Evolutionary conservation across 2,888 invertebrate genomes (phyloP).

Genomic region (Ramazzottius varieornatus): DNA sequence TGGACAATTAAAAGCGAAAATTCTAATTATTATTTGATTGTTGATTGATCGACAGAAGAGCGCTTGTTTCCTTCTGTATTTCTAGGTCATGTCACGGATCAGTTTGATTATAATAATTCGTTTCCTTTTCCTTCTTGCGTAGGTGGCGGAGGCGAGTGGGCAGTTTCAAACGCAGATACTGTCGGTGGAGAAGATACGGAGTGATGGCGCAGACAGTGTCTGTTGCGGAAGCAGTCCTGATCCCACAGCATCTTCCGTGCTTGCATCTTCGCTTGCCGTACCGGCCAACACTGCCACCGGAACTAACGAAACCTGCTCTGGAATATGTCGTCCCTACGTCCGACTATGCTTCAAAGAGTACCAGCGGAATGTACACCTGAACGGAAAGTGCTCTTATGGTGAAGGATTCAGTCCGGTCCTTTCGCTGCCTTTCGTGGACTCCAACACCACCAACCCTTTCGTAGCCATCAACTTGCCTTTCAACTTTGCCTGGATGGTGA

Average conservation of each 20-base stretch:
- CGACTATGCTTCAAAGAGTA: neutral
- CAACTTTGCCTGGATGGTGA: neutral
- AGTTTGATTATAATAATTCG: no score
- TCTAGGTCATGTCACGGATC: no score
- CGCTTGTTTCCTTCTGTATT: no score
- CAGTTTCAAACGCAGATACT: neutral
- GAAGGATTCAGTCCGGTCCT: slow-evolving; percentile 1
- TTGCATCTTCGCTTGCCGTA: neutral
- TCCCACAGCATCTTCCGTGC: neutral
- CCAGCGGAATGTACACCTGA: neutral
- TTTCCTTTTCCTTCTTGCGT: neutral
- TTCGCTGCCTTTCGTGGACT: neutral
- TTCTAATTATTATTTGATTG: no score
- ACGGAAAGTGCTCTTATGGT: neutral
- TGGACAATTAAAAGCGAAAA: no score
- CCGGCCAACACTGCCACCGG: neutral
- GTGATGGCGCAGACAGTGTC: neutral
- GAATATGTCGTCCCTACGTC: neutral
- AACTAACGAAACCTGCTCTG: neutral
- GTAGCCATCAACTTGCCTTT: neutral
- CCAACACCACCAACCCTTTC: neutral
- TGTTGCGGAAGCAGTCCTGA: neutral
- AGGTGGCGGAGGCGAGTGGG: neutral
- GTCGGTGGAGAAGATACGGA: neutral
- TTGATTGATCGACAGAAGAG: no score